Conservation (phyloP, 2,113 vertebrate species). For the Nycticorax nycticorax region DNA sequence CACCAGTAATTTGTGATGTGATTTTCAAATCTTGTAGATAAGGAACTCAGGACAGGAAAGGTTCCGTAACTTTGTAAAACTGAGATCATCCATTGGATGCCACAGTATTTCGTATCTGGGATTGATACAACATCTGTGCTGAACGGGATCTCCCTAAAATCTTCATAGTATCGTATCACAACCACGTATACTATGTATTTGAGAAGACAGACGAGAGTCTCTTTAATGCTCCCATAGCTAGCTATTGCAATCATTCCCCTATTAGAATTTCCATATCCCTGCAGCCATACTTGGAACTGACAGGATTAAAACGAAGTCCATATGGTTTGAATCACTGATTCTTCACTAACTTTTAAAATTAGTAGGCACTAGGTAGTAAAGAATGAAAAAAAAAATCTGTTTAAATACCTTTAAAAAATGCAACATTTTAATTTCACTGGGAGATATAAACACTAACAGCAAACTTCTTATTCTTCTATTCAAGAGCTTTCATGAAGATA, state of each 20-base stretch:
- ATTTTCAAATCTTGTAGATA: not conserved
- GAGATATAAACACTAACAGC: not conserved
- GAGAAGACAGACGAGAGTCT: too few species aligned
- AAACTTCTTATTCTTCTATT: not conserved
- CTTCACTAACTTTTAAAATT: not conserved
- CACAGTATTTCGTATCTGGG: not conserved
- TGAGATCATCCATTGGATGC: accelerated
- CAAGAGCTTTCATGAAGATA: not conserved
- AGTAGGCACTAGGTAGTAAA: not conserved
- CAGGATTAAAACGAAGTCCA: not conserved
- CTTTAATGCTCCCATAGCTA: not conserved
- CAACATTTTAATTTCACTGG: not conserved
- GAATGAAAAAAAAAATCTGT: not conserved
- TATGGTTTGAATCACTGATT: not conserved
- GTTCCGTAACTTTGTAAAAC: not conserved
- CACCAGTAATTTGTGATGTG: not conserved
- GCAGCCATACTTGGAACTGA: not conserved
- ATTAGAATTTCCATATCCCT: not conserved
- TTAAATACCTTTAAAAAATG: not conserved
- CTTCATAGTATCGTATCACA: not conserved
- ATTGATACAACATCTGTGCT: not conserved
- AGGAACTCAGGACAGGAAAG: not conserved
- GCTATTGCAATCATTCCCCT: not conserved
- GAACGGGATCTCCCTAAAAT: not conserved
- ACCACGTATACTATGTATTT: not conserved